Base-by-base conservation (phyloP, 2,797 vertebrate genomes). In the Pangasius sanitwongsei region DNA sequence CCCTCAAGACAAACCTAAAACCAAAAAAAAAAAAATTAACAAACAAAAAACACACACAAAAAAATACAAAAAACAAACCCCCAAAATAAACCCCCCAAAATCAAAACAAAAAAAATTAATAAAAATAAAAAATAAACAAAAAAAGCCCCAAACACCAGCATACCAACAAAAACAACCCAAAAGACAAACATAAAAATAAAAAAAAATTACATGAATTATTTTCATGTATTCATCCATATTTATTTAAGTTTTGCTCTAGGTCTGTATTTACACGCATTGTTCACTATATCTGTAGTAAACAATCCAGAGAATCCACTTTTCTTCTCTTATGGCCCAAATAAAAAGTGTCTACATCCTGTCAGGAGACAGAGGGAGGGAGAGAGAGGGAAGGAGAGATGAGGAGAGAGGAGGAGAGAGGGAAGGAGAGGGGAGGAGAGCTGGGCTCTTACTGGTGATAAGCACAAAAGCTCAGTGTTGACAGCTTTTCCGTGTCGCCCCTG, bases 401-500 rank as follows among this genome's bases (percentile, higher is more conserved):
- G 15, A 15, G 74, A 20, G 34, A n/a, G 31, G 48, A 69, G 41
- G 53, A 48, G 34, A 67, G 59, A 31, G 81, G 34, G 48, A 59
- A 59, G 61, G 83, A 61, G 80, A 15, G 31, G 37, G 91, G 91
- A 92, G 93, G 93, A 81, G 67, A 89, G 69, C 70, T 59, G 65
- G 82, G 48, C 81, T 86, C 86, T 91, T 69, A 87, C 74, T 86
- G 86, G 69, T 85, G 89, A 91, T 89, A 87, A 90, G 88, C 87
- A 90, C 91, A 94, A 94, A 92, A 87, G 88, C 90, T 89, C 90
- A 92, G 92, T 92, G 91, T 91, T 90, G 90, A 91, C 91, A 90
- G 94, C 91, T 93, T 91, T 91, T 92, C 92, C 87, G 93, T 90
- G 92, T 87, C 90, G 90, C 92, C 92, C 92, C 93, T 91, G 93